Evolutionary conservation across 2,888 invertebrate species (phyloP).

Genomic region (Mystacides longicornis): DNA sequence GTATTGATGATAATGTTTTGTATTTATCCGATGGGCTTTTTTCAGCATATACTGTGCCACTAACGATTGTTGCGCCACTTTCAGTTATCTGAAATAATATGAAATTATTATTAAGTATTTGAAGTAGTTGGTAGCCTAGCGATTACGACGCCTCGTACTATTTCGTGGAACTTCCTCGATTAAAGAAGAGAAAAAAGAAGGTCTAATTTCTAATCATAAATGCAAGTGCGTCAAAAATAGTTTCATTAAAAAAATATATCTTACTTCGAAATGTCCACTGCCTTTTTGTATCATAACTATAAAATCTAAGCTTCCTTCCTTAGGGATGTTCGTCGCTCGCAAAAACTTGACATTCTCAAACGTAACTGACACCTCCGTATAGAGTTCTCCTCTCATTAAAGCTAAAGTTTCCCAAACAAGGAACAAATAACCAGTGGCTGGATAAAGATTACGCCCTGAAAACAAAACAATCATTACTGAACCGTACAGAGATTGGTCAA

Average conservation of each 20-base stretch:
- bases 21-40: slow-evolving; percentile 50
- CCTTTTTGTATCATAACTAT: slow-evolving; percentile 65
- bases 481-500: too few species aligned
- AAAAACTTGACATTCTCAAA: slow-evolving; percentile 81
- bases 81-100: slow-evolving; percentile 52
- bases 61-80: slow-evolving; percentile 60
- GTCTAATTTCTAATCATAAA: too few species aligned
- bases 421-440: slow-evolving; percentile 76
- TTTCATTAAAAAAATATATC: slow-evolving; percentile 4
- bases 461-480: too few species aligned
- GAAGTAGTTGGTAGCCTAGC: too few species aligned
- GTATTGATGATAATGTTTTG: slow-evolving; percentile 37
- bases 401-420: slow-evolving; percentile 74
- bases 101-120: too few species aligned
- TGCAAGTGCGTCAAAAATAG: not conserved
- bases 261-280: slow-evolving; percentile 58
- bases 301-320: slow-evolving; percentile 55
- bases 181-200: too few species aligned
- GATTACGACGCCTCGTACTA: too few species aligned
- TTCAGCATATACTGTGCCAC: slow-evolving; percentile 57
- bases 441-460: slow-evolving; percentile 65
- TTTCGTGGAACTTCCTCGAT: too few species aligned
- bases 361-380: slow-evolving; percentile 66
- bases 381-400: slow-evolving; percentile 59
- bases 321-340: slow-evolving; percentile 72